These are phyloP conservation scores for Lucifuga dentata DNA, from an alignment of 2,113 vertebrate genomes.

Conservation along the genomic window DNA sequence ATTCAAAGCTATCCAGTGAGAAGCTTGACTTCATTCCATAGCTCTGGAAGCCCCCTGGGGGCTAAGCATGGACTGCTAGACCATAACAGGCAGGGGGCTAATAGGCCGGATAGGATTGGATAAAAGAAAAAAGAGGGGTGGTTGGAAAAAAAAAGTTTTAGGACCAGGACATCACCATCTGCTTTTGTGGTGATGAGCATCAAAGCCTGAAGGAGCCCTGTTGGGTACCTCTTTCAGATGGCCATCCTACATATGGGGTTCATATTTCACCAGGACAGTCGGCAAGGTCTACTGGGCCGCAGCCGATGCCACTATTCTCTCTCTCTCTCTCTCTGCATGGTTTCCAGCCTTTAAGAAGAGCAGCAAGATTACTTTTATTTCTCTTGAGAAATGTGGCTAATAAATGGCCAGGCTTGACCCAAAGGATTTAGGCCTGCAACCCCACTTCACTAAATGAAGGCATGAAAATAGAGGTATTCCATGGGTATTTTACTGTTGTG, in stretches of 20 bases:
- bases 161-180: conserved; percentile 81
- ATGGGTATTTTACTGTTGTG: conserved; percentile 68
- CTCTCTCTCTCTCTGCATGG: conserved; percentile 72
- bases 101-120: conserved; percentile 80
- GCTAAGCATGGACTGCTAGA: conserved; percentile 74
- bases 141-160: conserved; percentile 68
- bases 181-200: conserved; percentile 84
- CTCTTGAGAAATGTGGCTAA: conserved; percentile 77
- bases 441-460: conserved; percentile 56
- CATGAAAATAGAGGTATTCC: conserved; percentile 43
- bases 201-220: conserved; percentile 84
- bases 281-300: conserved; percentile 65
- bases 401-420: conserved; percentile 80
- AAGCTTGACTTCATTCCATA: conserved; percentile 82
- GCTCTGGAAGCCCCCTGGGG: conserved; percentile 75
- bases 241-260: conserved; percentile 82
- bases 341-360: conserved; percentile 73
- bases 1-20: conserved; percentile 82
- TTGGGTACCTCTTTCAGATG: conserved; percentile 80
- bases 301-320: conserved; percentile 65
- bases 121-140: conserved; percentile 71
- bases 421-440: conserved; percentile 59
- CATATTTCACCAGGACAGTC: conserved; percentile 82
- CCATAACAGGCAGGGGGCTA: conserved; percentile 82
- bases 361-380: conserved; percentile 76